Base-by-base conservation (phyloP, 2,797 vertebrate genomes). In the Coranthus polyacanthus region DNA sequence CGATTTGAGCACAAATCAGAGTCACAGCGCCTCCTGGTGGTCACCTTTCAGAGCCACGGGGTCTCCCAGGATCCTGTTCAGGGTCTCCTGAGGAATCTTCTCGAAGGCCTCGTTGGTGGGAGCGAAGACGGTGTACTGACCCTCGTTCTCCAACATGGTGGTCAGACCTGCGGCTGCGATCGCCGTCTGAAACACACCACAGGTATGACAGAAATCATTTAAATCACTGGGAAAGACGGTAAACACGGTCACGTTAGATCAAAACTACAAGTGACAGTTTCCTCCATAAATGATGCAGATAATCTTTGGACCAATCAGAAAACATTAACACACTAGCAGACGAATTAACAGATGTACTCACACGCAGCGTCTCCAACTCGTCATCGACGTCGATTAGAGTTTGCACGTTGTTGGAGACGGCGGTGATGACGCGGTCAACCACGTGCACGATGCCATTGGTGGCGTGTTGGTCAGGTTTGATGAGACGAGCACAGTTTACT, bases 381-480 rank as follows among this genome's bases (percentile, higher is more conserved):
- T 99, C 98, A 15, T 98, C 96, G 0, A 95, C 88, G 44, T 99
- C 97, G 0, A 99, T 89, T 59, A 98, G 78, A 8, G 95, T 85
- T 77, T 95, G 91, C 42, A 99, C 92, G 55, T 88, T 93, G 89
- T 95, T 97, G 37, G 96, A 95, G 11, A 96, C 68, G 51, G 97
- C 97, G 3, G 96, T 95, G n/a, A 99, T 97, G 85, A 99, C 98
- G 21, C 96, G 95, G 82, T 99, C 97, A 0, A 99, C 96, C 61
- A 99, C 95, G 0, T 99, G 98, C 6, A 99, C 98, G 21, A 99
- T 97, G 0, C 98, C 98, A 0, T 99, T 99, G 79, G 96, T 98
- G 24, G 98, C 96, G 0, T 98, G 96, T 61, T 99, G 97, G 88
- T 99, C 97, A 0, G 98, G 95, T 87, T 98, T 98, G 84, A 98